Evolutionary conservation across 2,888 invertebrate genomes (phyloP), one percentile per base, ranked within the genome.

Genomic region (Leuctra nigra): DNA sequence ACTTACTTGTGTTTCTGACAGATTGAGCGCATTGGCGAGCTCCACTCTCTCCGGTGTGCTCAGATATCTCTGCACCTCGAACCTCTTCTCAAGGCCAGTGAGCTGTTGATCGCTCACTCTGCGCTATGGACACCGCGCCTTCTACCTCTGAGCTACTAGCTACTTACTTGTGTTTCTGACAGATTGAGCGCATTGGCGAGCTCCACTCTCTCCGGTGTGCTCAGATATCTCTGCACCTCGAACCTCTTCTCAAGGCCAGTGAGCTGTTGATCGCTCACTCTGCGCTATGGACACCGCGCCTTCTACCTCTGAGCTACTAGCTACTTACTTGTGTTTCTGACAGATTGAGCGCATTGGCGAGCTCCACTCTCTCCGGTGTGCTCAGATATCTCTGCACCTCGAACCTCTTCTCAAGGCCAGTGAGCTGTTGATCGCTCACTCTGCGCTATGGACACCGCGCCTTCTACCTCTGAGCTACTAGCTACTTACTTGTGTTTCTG

Each of bases 21-120:
- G 79, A 70, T 88, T 93, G 50, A 97, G 79, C 0, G 93, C 92
- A 0, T 89, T 87, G 0, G 97, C 97, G 57, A 97, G 76, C 71
- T 97, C 97, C 11, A 97, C 94, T 4, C 97, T 77, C 72, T 97
- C 97, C 0, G 97, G 97, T 0, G 97, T 97, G 16, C 94, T 95
- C 1, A 97, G 81, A 75, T 97, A 96, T 57, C 95, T 79, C 71
- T 97, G 97, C 1, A 90, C 86, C 67, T 95, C 95, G 72, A 97
- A 97, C 48, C 96, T 81, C 67, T 95, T 95, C 70, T 97, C 97
- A 63, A 97, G 75, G 47, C 97, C 97, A 73, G 72, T 78, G 36
- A 81, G 69, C 66, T 81, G 81, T 61, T 80, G 79, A 66, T 83
- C 83, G 57, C 80, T 80, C n/a, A n/a, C n/a, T n/a, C n/a, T n/a